A percentile compares a stretch with the other conserved stretches of the same genome.
These are phyloP conservation scores for Ennomos erosarius DNA, from an alignment of 2,888 invertebrate genomes.

Conservation along the genomic window DNA sequence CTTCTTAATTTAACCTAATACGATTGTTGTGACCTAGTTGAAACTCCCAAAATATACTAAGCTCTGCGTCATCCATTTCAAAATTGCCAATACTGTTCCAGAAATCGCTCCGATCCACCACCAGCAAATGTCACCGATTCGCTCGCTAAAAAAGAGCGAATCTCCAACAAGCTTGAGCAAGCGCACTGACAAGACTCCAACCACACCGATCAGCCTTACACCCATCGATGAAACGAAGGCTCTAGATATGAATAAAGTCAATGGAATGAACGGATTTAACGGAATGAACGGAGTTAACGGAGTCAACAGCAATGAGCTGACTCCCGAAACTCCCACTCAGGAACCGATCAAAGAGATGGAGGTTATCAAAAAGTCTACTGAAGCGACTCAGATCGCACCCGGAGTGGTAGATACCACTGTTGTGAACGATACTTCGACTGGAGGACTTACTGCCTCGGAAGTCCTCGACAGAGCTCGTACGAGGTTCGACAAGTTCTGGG, in stretches of 20 bases:
- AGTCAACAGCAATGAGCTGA: conserved; percentile 70
- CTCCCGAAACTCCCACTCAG: conserved; percentile 73
- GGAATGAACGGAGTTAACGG: conserved; percentile 65
- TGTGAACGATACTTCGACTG: conserved; percentile 73
- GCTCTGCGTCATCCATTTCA: conserved; percentile 28
- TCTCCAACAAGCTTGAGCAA: conserved; percentile 80
- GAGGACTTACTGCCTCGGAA: conserved; percentile 88
- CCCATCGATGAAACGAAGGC: conserved; percentile 82
- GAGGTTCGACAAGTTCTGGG: conserved; percentile 94
- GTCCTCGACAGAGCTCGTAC: conserved; percentile 92
- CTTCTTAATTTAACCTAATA: too few relatives aligned
- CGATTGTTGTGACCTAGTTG: conserved; percentile 2
- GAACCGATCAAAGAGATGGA: conserved; percentile 68
- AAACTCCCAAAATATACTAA: conserved; percentile 28
- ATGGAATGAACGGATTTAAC: conserved; percentile 68
- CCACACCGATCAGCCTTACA: conserved; percentile 78
- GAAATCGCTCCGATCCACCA: conserved; percentile 83
- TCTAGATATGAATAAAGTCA: conserved; percentile 76
- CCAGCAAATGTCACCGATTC: conserved; percentile 83
- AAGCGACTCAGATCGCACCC: conserved; percentile 82
- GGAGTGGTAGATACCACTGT: conserved; percentile 84
- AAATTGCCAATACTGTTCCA: conserved; percentile 61
- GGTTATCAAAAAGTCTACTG: conserved; percentile 76
- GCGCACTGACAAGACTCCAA: conserved; percentile 81
- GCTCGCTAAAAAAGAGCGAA: conserved; percentile 80